Evolutionary conservation across 2,797 vertebrate species (phyloP).

Genomic region (Fringilla coelebs): DNA sequence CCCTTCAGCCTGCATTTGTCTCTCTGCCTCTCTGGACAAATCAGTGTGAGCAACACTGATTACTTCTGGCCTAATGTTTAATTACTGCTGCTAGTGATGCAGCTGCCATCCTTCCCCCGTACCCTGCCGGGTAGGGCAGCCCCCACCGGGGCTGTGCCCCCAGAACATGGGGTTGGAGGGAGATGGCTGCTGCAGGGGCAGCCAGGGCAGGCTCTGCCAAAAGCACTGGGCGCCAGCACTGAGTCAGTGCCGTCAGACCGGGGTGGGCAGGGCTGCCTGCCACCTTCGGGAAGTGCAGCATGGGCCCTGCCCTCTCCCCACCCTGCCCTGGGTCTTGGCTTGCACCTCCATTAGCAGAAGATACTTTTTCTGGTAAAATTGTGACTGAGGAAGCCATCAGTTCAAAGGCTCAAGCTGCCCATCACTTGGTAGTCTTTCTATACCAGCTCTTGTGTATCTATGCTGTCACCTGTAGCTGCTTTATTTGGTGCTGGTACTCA

Average conservation of each 20-base stretch:
- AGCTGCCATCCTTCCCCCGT: too few relatives aligned
- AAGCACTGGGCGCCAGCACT: accelerated
- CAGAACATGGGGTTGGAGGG: accelerated
- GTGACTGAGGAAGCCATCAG: neutral
- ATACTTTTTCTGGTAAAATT: neutral
- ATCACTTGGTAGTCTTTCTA: neutral
- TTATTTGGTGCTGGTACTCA: neutral
- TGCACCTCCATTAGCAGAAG: neutral
- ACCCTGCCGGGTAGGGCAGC: neutral
- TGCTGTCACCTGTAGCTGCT: neutral
- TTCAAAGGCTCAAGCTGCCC: neutral
- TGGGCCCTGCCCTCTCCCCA: neutral
- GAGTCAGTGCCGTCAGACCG: accelerated
- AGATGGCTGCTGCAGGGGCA: neutral
- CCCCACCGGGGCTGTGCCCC: accelerated
- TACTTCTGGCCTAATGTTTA: neutral
- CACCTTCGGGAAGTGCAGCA: accelerated
- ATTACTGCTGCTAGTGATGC: neutral
- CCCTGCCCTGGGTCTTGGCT: accelerated
- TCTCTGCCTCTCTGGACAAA: neutral
- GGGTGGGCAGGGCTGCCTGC: accelerated
- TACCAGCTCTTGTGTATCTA: accelerated
- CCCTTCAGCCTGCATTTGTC: neutral
- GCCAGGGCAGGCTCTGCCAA: accelerated
- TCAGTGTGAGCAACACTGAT: accelerated